phyloP scores from a whole-genome alignment of 1,140 invertebrate species.

The Drosophila murphyi region DNA sequence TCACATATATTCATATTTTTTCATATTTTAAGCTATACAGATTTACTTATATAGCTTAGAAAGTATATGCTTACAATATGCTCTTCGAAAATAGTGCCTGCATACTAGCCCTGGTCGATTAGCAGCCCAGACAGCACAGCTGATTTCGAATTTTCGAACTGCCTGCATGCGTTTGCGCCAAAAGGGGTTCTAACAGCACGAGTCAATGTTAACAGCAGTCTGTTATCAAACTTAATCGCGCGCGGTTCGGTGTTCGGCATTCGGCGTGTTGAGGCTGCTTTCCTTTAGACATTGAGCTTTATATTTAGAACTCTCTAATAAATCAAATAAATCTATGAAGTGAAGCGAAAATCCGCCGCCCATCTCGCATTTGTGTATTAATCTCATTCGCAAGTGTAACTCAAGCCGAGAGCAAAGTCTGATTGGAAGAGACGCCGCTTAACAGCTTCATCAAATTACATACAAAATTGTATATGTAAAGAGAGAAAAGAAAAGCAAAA shows the following conservation, averaged over 20 bases:
- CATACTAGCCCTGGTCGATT: conserved; percentile 14
- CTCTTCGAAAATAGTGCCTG: background rate
- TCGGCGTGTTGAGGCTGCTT: conserved; percentile 35
- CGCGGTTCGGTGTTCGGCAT: conserved; percentile 44
- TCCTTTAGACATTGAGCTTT: conserved; percentile 37
- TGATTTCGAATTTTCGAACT: conserved; percentile 43
- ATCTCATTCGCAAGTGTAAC: background rate
- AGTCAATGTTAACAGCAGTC: conserved; percentile 41
- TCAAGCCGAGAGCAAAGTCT: conserved; percentile 19
- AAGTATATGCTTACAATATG: background rate
- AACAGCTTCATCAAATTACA: conserved; percentile 20
- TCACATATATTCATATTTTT: no score
- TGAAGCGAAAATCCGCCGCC: conserved; percentile 20
- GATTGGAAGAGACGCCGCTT: conserved; percentile 6
- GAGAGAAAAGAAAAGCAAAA: background rate
- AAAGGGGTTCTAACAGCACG: conserved; percentile 13
- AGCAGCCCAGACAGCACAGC: conserved; percentile 26
- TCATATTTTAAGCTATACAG: background rate
- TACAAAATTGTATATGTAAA: conserved; percentile 14
- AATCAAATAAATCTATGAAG: conserved; percentile 34
- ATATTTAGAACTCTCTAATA: conserved; percentile 27
- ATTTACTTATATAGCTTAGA: background rate
- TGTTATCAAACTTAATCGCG: conserved; percentile 40
- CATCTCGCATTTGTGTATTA: background rate
- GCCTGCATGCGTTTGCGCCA: conserved; percentile 39